Conservation (phyloP, 30 jellyfish, hydroid and myxozoan species). For the Cassiopea andromeda region DNA sequence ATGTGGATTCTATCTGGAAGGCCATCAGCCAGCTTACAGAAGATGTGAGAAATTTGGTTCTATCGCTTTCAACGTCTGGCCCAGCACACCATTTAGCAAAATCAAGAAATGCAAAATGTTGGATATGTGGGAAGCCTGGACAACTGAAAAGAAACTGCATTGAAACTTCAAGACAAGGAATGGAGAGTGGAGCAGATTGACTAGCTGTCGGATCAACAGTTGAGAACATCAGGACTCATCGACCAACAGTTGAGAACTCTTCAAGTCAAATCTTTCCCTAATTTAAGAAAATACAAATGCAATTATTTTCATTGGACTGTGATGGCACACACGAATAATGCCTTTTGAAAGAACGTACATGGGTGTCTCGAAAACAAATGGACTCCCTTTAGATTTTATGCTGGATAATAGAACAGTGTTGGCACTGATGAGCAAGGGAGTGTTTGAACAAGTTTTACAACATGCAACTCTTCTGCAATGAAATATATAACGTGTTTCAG, state of each 20-base stretch:
- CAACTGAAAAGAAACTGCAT: too few relatives aligned
- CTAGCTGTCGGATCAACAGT: slow-evolving; percentile 19
- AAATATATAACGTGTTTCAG: slow-evolving; percentile 20
- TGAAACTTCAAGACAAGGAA: too few relatives aligned
- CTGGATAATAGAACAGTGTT: slow-evolving; percentile 20
- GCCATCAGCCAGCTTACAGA: too few relatives aligned
- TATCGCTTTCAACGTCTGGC: too few relatives aligned
- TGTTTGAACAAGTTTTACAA: slow-evolving; percentile 2
- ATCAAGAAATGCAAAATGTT: too few relatives aligned
- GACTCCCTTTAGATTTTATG: slow-evolving; percentile 9
- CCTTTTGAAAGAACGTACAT: slow-evolving; percentile 9
- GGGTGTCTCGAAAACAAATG: slow-evolving; percentile 18
- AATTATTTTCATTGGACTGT: slow-evolving; percentile 12
- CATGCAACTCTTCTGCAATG: not conserved
- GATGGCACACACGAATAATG: slow-evolving; percentile 15
- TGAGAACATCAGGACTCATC: not conserved
- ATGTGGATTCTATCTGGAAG: too few relatives aligned
- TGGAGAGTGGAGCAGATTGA: too few relatives aligned
- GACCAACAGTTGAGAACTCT: slow-evolving; percentile 7
- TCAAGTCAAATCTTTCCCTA: slow-evolving; percentile 9
- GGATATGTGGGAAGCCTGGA: too few relatives aligned
- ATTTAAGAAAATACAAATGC: not conserved
- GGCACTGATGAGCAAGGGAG: slow-evolving; percentile 25
- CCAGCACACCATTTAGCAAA: too few relatives aligned
- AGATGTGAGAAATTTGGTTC: too few relatives aligned